Evolutionary conservation across 2,797 vertebrate species (phyloP).

Genomic region (Enteromius argenteus): DNA sequence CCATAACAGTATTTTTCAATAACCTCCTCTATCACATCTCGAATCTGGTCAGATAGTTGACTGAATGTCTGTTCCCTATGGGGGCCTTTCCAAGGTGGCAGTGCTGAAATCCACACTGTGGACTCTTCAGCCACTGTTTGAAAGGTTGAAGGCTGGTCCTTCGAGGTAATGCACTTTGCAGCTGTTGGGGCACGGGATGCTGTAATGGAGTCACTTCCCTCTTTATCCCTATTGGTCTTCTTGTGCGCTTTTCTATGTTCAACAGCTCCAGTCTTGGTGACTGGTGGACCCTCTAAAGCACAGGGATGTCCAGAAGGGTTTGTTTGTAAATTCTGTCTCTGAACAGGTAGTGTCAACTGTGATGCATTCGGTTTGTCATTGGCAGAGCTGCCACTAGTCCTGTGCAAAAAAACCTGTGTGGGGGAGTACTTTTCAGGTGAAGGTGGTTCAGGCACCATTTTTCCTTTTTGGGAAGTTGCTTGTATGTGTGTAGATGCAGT

Average conservation of each 20-base stretch:
- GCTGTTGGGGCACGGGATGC: slow-evolving; percentile 40
- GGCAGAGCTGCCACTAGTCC: slow-evolving; percentile 59
- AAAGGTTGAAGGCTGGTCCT: slow-evolving; percentile 38
- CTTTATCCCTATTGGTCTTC: slow-evolving; percentile 77
- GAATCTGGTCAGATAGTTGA: slow-evolving; percentile 69
- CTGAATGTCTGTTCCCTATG: slow-evolving; percentile 63
- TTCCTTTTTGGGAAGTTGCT: slow-evolving; percentile 24
- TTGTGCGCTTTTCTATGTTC: slow-evolving; percentile 78
- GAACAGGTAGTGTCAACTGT: slow-evolving; percentile 30
- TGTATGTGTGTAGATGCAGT: slow-evolving; percentile 37
- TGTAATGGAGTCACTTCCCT: slow-evolving; percentile 59
- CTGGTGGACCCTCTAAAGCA: slow-evolving; percentile 36
- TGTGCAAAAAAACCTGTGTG: slow-evolving; percentile 61
- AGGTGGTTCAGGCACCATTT: slow-evolving; percentile 39
- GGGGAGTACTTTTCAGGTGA: slow-evolving; percentile 56
- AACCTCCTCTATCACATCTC: slow-evolving; percentile 82
- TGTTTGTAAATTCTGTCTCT: slow-evolving; percentile 39
- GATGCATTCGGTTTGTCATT: slow-evolving; percentile 42
- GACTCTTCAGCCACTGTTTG: slow-evolving; percentile 65
- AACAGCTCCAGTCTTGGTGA: slow-evolving; percentile 11
- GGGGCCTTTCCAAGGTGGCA: slow-evolving; percentile 58
- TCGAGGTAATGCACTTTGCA: slow-evolving; percentile 53
- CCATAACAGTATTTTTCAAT: slow-evolving; percentile 81
- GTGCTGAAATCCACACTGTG: slow-evolving; percentile 55
- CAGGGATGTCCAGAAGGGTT: slow-evolving; percentile 24